Base-by-base conservation (phyloP, 2,797 vertebrate genomes). In the Eurystomus glaucurus region DNA sequence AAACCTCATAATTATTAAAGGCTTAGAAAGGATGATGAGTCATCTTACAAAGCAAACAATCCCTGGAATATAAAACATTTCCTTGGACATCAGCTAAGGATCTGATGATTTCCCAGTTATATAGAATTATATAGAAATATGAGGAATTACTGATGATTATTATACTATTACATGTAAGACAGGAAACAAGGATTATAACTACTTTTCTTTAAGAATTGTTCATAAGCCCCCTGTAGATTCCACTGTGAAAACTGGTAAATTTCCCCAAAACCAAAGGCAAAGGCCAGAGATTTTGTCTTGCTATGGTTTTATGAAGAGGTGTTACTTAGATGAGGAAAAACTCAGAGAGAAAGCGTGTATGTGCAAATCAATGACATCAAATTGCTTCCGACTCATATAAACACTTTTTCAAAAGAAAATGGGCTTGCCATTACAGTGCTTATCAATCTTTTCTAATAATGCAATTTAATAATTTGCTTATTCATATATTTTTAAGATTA, bases 41-140 rank as follows among this genome's bases (percentile, higher is more conserved):
- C 61, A 87, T 75, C 17, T 85, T 51, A 81, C 33, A 82, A 87
- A 85, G 62, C 37, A 87, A 94, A 90, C 48, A 81, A 55, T 48
- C 19, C 41, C 12, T 72, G 54, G 19, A 82, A 90, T 82, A 62
- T 18, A 76, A 91, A 82, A 2, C 2, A 0, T n/a, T 89, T 90
- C 64, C 50, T 37, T 87, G 55, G 22, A 41, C 65, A 95, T 46
- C 41, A 85, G 29, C 62, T 72, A 79, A 23, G 14, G 41, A 74
- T 78, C 84, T 92, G 11, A 85, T 54, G 25, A 88, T 45, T 69
- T 11, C 7, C n/a, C 39, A 81, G 37, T 37, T 37, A 81, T 71
- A 79, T 21, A 55, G 17, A 71, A 39, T 64, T 70, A 65, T 12
- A 78, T 37, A 78, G 22, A 57, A 33, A 86, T 21, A 90, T 51